A percentile compares a stretch with the other conserved stretches of the same genome.
These are phyloP conservation scores for Chelonus formosanus DNA, from an alignment of 2,888 invertebrate species.

Conservation along the genomic window DNA sequence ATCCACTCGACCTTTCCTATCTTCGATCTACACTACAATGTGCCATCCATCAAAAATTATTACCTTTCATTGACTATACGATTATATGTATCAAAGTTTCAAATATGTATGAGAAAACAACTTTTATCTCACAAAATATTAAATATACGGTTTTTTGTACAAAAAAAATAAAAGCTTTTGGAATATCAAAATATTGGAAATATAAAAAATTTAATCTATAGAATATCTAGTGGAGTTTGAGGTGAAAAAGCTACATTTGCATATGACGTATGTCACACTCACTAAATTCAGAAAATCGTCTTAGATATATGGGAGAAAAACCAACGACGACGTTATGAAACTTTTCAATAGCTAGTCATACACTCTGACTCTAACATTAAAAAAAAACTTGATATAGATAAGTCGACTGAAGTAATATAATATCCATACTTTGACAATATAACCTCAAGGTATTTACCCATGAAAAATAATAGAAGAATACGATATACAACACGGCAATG, in stretches of 20 bases:
- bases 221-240: not conserved
- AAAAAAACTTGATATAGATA: slow-evolving; percentile 13
- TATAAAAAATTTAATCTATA: slow-evolving; percentile 2
- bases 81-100: no score
- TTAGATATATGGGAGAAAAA: slow-evolving; percentile 7
- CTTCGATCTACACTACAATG: slow-evolving; percentile 18
- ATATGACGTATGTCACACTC: slow-evolving; percentile 20
- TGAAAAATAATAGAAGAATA: slow-evolving; percentile 7
- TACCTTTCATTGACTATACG: no score
- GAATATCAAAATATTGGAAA: not conserved
- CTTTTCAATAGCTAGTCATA: slow-evolving; percentile 16
- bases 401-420: slow-evolving; percentile 28
- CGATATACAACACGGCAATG: slow-evolving; percentile 17
- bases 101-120: no score
- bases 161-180: no score
- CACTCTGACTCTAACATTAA: not conserved
- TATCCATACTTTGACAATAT: slow-evolving; percentile 29
- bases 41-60: slow-evolving; percentile 8
- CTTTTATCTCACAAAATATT: no score
- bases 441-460: slow-evolving; percentile 6
- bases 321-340: slow-evolving; percentile 12
- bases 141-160: no score
- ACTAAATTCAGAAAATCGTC: slow-evolving; percentile 9
- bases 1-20: slow-evolving; percentile 22
- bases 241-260: slow-evolving; percentile 10